Evolutionary conservation across 2,888 invertebrate species (phyloP).

Genomic region (Girardia tigrina): DNA sequence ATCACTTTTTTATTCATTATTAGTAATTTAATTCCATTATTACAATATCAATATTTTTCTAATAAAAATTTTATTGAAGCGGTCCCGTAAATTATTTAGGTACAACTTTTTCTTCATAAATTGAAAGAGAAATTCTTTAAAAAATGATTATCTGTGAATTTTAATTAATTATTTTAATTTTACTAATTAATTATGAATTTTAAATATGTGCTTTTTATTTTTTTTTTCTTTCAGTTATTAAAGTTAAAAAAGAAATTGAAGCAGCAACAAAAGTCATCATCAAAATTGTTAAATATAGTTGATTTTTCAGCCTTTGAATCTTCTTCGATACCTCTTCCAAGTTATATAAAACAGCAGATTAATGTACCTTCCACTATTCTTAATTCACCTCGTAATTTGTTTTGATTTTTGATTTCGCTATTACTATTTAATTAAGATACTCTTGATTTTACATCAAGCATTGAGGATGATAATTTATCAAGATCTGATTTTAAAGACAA

Average conservation of each 20-base stretch:
- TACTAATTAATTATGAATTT: neutral
- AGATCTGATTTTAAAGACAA: constrained; percentile 18
- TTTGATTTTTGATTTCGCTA: neutral
- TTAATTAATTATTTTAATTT: too few relatives aligned
- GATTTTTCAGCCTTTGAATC: constrained; percentile 15
- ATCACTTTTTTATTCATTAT: too few relatives aligned
- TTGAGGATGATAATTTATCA: constrained; percentile 1
- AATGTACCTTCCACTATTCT: neutral
- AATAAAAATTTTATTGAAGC: too few relatives aligned
- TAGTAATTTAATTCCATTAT: too few relatives aligned
- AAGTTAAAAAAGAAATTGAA: neutral
- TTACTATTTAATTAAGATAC: neutral
- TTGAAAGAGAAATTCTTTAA: too few relatives aligned
- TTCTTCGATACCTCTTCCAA: constrained; percentile 5
- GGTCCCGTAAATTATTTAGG: too few relatives aligned
- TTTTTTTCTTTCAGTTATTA: neutral
- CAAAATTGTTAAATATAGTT: neutral
- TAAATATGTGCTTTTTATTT: neutral
- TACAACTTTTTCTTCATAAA: too few relatives aligned
- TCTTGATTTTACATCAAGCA: constrained; percentile 2
- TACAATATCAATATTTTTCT: too few relatives aligned
- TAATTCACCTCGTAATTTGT: neutral
- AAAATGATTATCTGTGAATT: too few relatives aligned
- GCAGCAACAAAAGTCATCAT: neutral
- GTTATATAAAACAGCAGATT: neutral